Evolutionary conservation across 1,140 invertebrate genomes (phyloP), one percentile per base, ranked within the genome.

Genomic region (Drosophila nannoptera): DNA sequence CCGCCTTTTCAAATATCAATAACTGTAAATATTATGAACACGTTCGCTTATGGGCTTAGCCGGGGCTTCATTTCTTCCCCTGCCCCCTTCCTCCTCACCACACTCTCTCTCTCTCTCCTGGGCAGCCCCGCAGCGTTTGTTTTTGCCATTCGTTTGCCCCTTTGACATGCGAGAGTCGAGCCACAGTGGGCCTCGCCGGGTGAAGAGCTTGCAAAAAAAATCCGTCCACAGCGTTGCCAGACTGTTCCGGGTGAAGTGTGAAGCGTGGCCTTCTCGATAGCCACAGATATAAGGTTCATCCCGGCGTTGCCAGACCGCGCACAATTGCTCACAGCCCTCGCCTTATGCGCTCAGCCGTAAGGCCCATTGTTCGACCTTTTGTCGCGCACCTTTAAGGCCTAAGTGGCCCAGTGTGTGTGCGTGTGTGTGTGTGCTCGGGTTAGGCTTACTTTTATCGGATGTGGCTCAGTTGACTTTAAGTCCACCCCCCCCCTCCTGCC

Each of bases 21-120:
- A 88, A 88, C 87, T 82, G 83, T 87, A 88, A 88, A 88, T 88
- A 88, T 88, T 88, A 88, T 88, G 87, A 88, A 88, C 87, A 88
- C 87, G 87, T 87, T 83, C 83, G 68, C 75, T 86, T 86, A 86
- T 86, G 65, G 74, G 81, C 77, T 86, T 86, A 81, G 73, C 73
- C 61, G 52, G 33, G 50, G 50, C 66, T 77, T 80, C 53, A 45
- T 55, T 62, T 64, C 61, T 67, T 75, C 53, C 22, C 36, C 55
- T 38, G n/a, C 46, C 40, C 16, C 42, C 38, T 42, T 9, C 31
- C 43, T 42, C 54, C n/a, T n/a, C 32, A n/a, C n/a, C n/a, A n/a
- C n/a, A n/a, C n/a, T n/a, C n/a, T n/a, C 32, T 56, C 22, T 22
- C 22, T 22, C 22, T 22, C 22, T 22, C 22, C 22, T 62, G 35